These are phyloP conservation scores for Linnaemya tessellans DNA, from an alignment of 2,888 invertebrate species.

Conservation along the genomic window DNA sequence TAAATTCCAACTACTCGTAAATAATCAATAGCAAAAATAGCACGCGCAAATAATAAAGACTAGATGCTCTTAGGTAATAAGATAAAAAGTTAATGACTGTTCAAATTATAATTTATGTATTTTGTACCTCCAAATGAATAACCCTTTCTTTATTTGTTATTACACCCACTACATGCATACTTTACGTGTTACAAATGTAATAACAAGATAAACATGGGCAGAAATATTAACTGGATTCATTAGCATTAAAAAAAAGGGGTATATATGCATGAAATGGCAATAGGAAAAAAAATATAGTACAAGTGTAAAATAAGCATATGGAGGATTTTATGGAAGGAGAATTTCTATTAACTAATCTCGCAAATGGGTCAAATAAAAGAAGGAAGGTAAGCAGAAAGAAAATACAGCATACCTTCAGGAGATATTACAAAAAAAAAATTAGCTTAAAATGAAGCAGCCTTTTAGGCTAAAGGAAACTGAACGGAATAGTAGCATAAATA, in stretches of 20 bases:
- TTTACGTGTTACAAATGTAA: neutral
- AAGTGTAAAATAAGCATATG: neutral
- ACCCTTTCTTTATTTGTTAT: neutral
- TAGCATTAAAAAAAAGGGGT: neutral
- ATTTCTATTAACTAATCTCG: constrained; percentile 8
- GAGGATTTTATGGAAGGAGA: constrained; percentile 11
- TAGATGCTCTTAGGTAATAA: neutral
- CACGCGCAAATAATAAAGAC: too few species aligned
- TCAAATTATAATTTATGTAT: neutral
- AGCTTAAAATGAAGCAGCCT: constrained; percentile 27
- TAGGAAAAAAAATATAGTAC: neutral
- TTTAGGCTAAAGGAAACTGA: constrained; percentile 29
- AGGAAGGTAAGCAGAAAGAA: constrained; percentile 30
- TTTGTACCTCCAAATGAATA: neutral
- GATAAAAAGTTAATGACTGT: neutral
- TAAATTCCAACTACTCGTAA: too few species aligned
- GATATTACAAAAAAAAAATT: constrained; percentile 17
- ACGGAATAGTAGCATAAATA: neutral
- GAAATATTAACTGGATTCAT: neutral
- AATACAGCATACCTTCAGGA: constrained; percentile 40
- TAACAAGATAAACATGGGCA: neutral
- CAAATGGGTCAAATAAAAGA: constrained; percentile 39
- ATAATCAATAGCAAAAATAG: too few species aligned
- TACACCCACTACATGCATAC: neutral
- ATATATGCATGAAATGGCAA: constrained; percentile 3